These are phyloP conservation scores for Loriculus beryllinus DNA, from an alignment of 2,797 vertebrate species.

Conservation along the genomic window DNA sequence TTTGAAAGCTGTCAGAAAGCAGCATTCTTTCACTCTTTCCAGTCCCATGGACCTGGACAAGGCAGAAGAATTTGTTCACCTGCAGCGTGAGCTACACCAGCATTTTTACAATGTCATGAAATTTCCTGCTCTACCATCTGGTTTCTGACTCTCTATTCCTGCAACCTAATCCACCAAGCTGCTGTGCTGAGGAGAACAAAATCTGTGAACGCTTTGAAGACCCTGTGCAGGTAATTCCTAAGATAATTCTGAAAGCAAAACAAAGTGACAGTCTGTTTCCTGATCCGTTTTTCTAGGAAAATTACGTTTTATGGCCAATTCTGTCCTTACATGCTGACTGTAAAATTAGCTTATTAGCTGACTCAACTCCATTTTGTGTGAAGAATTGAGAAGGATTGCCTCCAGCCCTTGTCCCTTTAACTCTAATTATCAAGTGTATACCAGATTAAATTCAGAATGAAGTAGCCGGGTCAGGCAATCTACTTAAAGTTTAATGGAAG, in stretches of 20 bases:
- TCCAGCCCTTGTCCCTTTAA: slow-evolving; percentile 64
- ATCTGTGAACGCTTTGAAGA: slow-evolving; percentile 29
- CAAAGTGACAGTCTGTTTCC: slow-evolving; percentile 4
- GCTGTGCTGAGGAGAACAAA: not conserved
- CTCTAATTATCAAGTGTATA: slow-evolving; percentile 73
- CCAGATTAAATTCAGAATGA: slow-evolving; percentile 72
- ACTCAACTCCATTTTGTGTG: slow-evolving; percentile 62
- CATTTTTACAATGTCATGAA: not conserved
- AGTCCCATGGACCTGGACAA: not conserved
- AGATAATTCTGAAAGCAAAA: slow-evolving; percentile 61
- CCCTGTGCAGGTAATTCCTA: not conserved
- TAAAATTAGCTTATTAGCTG: slow-evolving; percentile 71
- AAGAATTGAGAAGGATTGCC: slow-evolving; percentile 60
- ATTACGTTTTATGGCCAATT: not conserved
- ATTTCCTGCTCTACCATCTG: not conserved
- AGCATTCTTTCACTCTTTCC: not conserved
- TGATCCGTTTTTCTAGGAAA: slow-evolving; percentile 26
- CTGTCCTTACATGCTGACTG: slow-evolving; percentile 42
- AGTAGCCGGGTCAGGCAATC: slow-evolving; percentile 72
- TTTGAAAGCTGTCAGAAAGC: not conserved
- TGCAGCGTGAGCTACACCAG: not conserved
- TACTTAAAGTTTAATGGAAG: slow-evolving; percentile 78
- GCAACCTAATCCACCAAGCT: not conserved
- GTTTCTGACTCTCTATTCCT: not conserved
- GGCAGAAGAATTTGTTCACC: not conserved